phyloP scores from a whole-genome alignment of 2,797 vertebrate genomes.

The Hippopotamyrus pictus region DNA sequence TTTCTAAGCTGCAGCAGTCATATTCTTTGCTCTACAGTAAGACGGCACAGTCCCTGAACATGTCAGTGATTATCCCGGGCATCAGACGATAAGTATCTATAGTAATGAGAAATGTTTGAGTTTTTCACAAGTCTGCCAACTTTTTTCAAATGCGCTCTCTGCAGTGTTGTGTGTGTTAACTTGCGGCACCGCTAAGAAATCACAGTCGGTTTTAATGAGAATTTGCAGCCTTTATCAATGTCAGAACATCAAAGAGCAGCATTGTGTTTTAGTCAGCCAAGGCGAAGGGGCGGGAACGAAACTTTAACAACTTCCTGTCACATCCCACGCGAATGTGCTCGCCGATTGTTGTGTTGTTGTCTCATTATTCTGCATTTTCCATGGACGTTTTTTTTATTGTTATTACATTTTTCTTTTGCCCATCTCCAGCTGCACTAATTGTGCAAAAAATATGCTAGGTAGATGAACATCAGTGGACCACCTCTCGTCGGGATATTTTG shows the following conservation, averaged over 20 bases:
- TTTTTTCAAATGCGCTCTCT: background rate
- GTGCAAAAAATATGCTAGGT: background rate
- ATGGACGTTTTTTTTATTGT: background rate
- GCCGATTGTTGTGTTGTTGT: background rate
- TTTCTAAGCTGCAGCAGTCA: background rate
- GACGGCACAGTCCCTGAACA: background rate
- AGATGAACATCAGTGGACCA: background rate
- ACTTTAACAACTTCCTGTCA: background rate
- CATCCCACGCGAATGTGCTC: constrained; percentile 4
- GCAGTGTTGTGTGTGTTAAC: background rate
- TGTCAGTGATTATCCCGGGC: background rate
- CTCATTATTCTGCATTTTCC: constrained; percentile 8
- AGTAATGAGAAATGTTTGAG: background rate
- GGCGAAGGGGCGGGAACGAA: background rate
- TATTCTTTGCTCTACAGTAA: background rate
- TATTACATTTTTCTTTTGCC: background rate
- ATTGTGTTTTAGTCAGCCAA: background rate
- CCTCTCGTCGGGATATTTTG: background rate
- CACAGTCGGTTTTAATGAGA: constrained; percentile 1
- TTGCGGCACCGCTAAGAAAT: background rate
- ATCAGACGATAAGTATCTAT: background rate
- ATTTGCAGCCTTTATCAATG: background rate
- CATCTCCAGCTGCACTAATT: background rate
- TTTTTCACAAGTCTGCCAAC: background rate
- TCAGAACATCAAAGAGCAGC: background rate